These are phyloP conservation scores for Burhinus oedicnemus DNA, from an alignment of 2,113 vertebrate species.

Conservation along the genomic window DNA sequence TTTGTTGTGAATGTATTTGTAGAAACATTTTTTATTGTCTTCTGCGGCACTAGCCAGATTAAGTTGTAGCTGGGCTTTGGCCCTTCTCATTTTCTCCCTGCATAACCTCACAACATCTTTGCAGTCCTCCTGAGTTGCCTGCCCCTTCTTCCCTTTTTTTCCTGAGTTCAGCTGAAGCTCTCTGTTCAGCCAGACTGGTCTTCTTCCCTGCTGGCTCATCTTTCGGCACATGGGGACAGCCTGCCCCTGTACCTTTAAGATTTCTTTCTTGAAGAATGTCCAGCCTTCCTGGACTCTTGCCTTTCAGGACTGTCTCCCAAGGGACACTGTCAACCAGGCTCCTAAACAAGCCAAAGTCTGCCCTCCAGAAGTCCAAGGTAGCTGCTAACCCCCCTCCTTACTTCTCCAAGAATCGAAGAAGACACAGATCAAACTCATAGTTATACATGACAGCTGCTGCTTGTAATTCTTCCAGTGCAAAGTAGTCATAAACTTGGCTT, in stretches of 20 bases:
- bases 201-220: background rate
- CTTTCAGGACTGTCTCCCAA: background rate
- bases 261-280: background rate
- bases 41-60: background rate
- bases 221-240: background rate
- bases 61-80: background rate
- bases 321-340: background rate
- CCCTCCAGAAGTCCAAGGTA: background rate
- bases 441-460: background rate
- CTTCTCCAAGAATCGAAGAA: background rate
- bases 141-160: background rate
- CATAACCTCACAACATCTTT: background rate
- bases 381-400: background rate
- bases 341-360: background rate
- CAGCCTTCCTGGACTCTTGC: background rate
- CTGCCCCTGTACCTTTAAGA: background rate
- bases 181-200: background rate
- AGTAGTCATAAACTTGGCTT: background rate
- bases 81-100: background rate
- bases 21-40: background rate
- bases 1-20: background rate
- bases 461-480: background rate
- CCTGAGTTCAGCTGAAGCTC: background rate
- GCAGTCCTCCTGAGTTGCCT: background rate
- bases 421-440: background rate